Percentiles rank a stretch among this genome's conserved stretches.
Evolutionary conservation across 2,797 vertebrate species (phyloP).

Genomic region (Anguilla obscura): DNA sequence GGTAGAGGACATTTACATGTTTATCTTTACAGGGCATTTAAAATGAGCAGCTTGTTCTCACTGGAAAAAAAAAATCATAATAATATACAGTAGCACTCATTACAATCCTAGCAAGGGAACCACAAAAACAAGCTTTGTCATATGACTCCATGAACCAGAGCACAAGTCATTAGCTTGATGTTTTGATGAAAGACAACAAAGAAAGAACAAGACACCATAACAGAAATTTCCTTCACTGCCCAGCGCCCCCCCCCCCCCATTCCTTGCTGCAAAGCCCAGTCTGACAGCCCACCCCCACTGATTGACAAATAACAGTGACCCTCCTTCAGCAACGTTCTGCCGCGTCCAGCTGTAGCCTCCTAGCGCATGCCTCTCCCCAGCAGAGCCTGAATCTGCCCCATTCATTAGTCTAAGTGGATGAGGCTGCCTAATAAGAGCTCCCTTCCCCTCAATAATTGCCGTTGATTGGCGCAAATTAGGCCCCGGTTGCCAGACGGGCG

Average conservation of each 20-base stretch:
- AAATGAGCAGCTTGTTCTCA: background rate
- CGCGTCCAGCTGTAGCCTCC: conserved; percentile 74
- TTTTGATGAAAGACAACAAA: background rate
- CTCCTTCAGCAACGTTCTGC: conserved; percentile 64
- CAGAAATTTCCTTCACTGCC: background rate
- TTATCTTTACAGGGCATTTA: background rate
- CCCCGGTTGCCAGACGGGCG: conserved; percentile 87
- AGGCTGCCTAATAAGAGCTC: conserved; percentile 84
- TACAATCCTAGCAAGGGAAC: background rate
- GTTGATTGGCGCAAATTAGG: conserved; percentile 87
- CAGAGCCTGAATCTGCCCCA: conserved; percentile 84
- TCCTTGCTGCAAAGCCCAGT: conserved; percentile 6
- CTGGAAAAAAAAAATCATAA: background rate
- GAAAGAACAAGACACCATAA: background rate
- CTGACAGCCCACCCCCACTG: conserved; percentile 33
- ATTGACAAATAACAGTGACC: conserved; percentile 75
- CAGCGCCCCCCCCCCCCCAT: background rate
- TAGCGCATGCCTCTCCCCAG: conserved; percentile 75
- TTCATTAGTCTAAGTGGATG: conserved; percentile 89
- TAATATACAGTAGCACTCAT: background rate
- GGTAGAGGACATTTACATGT: background rate
- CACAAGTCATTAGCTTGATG: background rate
- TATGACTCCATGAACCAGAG: background rate
- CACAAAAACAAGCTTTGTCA: background rate
- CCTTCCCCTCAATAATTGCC: conserved; percentile 87